A percentile compares a stretch with the other conserved stretches of the same genome.
These are phyloP conservation scores for Tarsius wallacei DNA, from an alignment of 2,797 vertebrate genomes.

Conservation along the genomic window DNA sequence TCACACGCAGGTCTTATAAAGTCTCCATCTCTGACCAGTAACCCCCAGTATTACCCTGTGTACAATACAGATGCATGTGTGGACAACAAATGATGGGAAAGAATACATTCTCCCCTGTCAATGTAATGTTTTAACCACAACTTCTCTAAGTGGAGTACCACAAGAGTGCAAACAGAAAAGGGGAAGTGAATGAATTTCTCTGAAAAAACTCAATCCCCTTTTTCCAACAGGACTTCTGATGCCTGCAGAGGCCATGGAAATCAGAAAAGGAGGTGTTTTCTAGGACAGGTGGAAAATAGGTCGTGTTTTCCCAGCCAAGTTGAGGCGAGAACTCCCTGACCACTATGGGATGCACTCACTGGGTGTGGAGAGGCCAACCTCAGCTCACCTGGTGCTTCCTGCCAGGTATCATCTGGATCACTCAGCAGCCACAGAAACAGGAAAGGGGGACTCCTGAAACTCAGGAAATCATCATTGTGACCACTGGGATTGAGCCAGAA, in stretches of 20 bases:
- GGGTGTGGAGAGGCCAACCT: neutral
- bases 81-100: accelerated
- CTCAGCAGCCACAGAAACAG: neutral
- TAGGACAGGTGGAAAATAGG: neutral
- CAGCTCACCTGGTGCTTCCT: neutral
- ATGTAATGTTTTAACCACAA: neutral
- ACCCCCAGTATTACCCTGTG: neutral
- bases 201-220: neutral
- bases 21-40: neutral
- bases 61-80: neutral
- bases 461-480: neutral
- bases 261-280: neutral
- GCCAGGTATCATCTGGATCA: neutral
- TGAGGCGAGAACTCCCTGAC: neutral
- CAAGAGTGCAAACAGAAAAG: neutral
- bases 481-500: neutral
- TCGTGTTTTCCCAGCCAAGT: neutral
- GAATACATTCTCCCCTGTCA: neutral
- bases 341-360: accelerated
- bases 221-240: neutral
- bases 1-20: neutral
- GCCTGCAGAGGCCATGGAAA: neutral
- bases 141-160: neutral
- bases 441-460: neutral
- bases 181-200: neutral